Conservation (phyloP, 2,888 invertebrate species). For the Yponomeuta plumbellus region DNA sequence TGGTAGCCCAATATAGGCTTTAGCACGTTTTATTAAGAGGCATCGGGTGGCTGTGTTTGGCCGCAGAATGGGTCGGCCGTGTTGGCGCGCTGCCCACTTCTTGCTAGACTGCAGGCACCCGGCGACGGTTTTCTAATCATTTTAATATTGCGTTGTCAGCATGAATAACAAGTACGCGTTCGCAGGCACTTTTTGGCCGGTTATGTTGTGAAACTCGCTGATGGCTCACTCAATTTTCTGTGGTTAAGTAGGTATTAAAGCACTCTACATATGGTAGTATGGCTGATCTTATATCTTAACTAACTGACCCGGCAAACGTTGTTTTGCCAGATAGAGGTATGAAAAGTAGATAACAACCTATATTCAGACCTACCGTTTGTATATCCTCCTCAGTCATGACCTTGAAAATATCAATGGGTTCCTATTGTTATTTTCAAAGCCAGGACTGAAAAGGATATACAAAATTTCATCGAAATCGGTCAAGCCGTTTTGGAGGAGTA, state of each 20-base stretch:
- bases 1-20: constrained; percentile 6
- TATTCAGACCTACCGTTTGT: too few species aligned
- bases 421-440: too few species aligned
- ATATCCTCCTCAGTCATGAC: too few species aligned
- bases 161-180: constrained; percentile 2
- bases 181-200: not conserved
- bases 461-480: too few species aligned
- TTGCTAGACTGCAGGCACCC: constrained; percentile 5
- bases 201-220: not conserved
- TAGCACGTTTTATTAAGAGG: constrained; percentile 4
- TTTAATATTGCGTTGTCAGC: constrained; percentile 16
- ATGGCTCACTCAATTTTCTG: not conserved
- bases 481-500: too few species aligned
- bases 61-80: not conserved
- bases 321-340: too few species aligned
- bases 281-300: too few species aligned
- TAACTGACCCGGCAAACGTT: too few species aligned
- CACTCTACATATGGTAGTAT: too few species aligned
- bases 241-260: not conserved
- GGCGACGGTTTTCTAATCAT: constrained; percentile 15
- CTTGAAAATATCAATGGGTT: too few species aligned
- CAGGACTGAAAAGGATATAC: too few species aligned
- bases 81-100: constrained; percentile 14
- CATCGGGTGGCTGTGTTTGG: constrained; percentile 2
- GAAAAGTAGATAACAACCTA: too few species aligned